Evolutionary conservation across 2,797 vertebrate genomes (phyloP).

Genomic region (Sphenopsis melanotis): DNA sequence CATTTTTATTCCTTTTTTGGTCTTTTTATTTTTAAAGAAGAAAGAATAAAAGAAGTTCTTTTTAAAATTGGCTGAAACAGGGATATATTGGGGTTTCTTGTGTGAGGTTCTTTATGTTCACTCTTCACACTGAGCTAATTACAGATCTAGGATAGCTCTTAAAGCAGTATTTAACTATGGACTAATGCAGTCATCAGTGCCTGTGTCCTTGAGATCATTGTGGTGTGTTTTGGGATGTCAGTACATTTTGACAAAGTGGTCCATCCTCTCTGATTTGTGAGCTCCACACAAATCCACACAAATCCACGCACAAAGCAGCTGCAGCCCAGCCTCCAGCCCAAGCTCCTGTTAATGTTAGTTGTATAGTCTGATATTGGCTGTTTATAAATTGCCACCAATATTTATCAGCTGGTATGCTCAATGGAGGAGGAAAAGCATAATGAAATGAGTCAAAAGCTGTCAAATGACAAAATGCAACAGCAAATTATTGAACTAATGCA

Average conservation of each 20-base stretch:
- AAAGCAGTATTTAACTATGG: background rate
- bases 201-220: background rate
- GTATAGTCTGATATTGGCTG: background rate
- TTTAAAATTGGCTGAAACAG: background rate
- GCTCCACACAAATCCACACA: background rate
- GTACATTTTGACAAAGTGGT: background rate
- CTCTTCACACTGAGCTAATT: background rate
- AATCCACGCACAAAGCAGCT: background rate
- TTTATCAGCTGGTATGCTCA: background rate
- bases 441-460: background rate
- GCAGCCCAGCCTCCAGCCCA: background rate
- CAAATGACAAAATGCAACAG: background rate
- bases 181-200: background rate
- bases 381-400: background rate
- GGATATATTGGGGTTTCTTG: background rate
- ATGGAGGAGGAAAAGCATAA: background rate
- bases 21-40: background rate
- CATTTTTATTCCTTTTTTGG: background rate
- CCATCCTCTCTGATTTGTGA: background rate
- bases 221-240: background rate
- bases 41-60: background rate
- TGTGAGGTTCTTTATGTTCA: background rate
- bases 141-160: background rate
- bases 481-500: background rate
- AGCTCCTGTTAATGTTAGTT: background rate